Conservation (phyloP, 1,140 invertebrate genomes). For the Aphelinus certus region DNA sequence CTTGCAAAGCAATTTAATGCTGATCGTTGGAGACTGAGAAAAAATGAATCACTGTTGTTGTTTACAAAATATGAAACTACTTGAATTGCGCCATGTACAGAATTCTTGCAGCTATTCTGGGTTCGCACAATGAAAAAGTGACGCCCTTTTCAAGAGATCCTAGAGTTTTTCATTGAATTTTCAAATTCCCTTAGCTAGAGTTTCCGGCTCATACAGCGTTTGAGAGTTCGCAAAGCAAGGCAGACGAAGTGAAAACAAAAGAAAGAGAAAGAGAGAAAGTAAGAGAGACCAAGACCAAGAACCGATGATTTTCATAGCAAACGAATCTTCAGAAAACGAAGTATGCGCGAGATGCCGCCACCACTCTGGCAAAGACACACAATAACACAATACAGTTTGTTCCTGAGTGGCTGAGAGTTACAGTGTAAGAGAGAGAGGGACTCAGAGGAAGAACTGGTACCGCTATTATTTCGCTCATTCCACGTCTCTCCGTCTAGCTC, state of each 20-base stretch:
- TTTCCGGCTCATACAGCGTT: background rate
- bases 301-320: background rate
- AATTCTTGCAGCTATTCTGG: too few species aligned
- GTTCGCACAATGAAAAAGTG: too few species aligned
- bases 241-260: too few species aligned
- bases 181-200: background rate
- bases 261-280: too few species aligned
- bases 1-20: too few species aligned
- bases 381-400: constrained; percentile 8
- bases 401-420: background rate
- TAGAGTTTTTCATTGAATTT: background rate
- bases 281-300: too few species aligned
- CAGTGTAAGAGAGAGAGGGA: background rate
- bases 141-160: background rate
- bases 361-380: constrained; percentile 9
- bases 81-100: too few species aligned
- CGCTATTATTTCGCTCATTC: constrained; percentile 12
- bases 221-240: background rate
- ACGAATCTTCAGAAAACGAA: constrained; percentile 16
- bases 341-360: background rate
- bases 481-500: background rate
- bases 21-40: background rate
- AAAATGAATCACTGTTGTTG: background rate
- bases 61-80: too few species aligned
- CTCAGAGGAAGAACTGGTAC: background rate